phyloP scores from a whole-genome alignment of 2,888 invertebrate genomes.

The Drosophila meridiana region DNA sequence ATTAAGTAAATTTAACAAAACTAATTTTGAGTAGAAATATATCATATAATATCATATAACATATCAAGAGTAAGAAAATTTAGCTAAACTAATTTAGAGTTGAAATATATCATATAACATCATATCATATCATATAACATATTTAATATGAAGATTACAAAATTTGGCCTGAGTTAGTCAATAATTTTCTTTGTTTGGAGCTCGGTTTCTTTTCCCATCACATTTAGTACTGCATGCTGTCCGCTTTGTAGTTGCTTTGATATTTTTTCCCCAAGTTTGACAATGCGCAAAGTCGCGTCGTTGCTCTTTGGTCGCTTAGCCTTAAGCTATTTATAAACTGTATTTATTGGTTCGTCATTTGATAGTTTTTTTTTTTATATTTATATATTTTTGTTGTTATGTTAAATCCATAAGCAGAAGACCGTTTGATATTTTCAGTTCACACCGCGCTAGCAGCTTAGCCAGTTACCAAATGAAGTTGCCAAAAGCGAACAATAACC shows the following conservation, averaged over 20 bases:
- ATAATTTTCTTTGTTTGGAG: neutral
- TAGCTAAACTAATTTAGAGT: neutral
- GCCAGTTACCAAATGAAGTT: conserved; percentile 43
- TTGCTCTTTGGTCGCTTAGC: conserved; percentile 57
- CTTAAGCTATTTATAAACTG: conserved; percentile 55
- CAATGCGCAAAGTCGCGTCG: conserved; percentile 24
- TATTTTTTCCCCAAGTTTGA: conserved; percentile 6
- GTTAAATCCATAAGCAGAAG: conserved; percentile 55
- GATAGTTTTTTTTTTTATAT: conserved; percentile 26
- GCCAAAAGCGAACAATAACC: conserved; percentile 35
- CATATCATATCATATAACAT: neutral
- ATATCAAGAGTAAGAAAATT: too few species aligned
- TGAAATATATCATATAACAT: neutral
- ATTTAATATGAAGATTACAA: neutral
- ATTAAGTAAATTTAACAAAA: neutral
- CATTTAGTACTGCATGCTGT: neutral
- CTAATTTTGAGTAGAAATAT: neutral
- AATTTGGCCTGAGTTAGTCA: neutral
- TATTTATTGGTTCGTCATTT: conserved; percentile 67
- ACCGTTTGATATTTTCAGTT: conserved; percentile 75
- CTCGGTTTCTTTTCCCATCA: conserved; percentile 11
- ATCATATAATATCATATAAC: neutral
- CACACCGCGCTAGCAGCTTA: conserved; percentile 14
- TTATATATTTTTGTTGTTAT: conserved; percentile 49
- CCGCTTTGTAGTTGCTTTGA: conserved; percentile 7